Conservation (phyloP, 1,140 invertebrate genomes). For the Camponotus vicinus region DNA sequence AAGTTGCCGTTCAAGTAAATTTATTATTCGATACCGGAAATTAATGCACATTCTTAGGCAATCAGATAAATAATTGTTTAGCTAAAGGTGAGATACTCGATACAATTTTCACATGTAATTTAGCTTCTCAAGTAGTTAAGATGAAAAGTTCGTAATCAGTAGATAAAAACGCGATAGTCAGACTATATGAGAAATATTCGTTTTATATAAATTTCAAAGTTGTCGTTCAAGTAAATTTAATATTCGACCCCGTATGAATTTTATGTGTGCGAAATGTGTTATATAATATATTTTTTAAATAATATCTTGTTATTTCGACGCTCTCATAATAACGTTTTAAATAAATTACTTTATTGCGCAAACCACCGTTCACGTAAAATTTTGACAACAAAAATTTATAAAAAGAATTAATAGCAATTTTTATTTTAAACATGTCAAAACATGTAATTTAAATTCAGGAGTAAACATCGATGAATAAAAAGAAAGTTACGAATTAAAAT, state of each 20-base stretch:
- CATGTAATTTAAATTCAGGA: neutral
- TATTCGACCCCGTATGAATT: neutral
- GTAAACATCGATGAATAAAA: neutral
- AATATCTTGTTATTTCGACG: neutral
- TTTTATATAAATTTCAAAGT: neutral
- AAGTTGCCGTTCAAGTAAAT: neutral
- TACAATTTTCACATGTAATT: too few relatives aligned
- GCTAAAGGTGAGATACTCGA: neutral
- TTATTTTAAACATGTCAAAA: neutral
- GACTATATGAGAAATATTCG: neutral
- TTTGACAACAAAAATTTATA: neutral
- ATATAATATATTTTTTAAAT: neutral
- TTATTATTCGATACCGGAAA: neutral
- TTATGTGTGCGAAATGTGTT: neutral
- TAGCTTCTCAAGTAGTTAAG: neutral
- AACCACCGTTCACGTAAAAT: neutral
- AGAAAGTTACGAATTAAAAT: neutral
- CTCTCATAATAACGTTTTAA: neutral
- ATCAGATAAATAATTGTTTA: constrained; percentile 35
- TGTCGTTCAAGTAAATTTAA: neutral
- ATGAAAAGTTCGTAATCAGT: neutral
- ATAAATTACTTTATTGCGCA: too few relatives aligned
- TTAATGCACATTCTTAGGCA: neutral
- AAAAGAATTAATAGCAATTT: neutral
- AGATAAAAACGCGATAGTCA: neutral